phyloP scores from a whole-genome alignment of 2,888 invertebrate species.

The Panopea generosa region DNA sequence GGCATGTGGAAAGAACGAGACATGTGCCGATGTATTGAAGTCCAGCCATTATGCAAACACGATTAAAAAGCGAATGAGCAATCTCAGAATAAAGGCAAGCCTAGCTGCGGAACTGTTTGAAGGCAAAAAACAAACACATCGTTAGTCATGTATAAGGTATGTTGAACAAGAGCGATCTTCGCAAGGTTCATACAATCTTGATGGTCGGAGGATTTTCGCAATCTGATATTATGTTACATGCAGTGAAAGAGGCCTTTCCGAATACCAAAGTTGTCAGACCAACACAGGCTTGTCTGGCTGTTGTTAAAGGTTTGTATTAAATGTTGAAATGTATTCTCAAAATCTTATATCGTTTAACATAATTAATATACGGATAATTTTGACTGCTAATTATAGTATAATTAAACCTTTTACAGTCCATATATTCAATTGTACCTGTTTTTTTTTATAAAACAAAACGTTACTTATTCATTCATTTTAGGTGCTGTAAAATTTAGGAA shows the following conservation, averaged over 20 bases:
- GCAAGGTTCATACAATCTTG: background rate
- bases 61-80: too few relatives aligned
- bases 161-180: background rate
- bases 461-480: too few relatives aligned
- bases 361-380: too few relatives aligned
- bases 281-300: slow-evolving; percentile 5
- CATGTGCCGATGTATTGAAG: background rate
- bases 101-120: background rate
- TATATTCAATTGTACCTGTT: too few relatives aligned
- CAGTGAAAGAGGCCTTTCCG: slow-evolving; percentile 3
- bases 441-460: too few relatives aligned
- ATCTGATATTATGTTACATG: slow-evolving; percentile 5
- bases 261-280: background rate
- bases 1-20: too few relatives aligned
- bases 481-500: too few relatives aligned
- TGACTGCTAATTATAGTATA: too few relatives aligned
- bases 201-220: slow-evolving; percentile 21
- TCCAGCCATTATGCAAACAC: background rate
- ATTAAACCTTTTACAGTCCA: too few relatives aligned
- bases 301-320: slow-evolving; percentile 24
- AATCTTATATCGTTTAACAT: too few relatives aligned
- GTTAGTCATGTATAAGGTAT: background rate
- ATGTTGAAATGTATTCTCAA: too few relatives aligned
- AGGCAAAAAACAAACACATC: background rate
- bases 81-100: too few relatives aligned